phyloP scores from a whole-genome alignment of 1,140 invertebrate genomes.

The Phortica variegata region DNA sequence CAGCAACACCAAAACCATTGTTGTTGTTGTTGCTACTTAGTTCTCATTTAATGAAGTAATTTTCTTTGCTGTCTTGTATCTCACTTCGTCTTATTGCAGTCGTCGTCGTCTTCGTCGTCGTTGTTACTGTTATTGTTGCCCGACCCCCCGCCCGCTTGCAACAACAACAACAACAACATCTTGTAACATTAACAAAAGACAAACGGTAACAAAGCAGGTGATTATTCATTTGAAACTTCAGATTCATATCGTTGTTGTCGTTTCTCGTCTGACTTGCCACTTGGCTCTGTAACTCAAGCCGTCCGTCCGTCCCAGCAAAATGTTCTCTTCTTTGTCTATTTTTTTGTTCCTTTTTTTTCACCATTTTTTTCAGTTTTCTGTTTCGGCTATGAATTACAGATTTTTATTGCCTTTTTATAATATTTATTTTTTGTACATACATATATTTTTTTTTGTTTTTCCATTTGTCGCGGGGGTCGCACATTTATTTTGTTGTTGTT shows the following conservation, averaged over 20 bases:
- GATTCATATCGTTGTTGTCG: conserved; percentile 37
- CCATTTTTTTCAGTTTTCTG: too few relatives aligned
- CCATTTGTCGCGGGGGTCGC: too few relatives aligned
- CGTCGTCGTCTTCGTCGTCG: neutral
- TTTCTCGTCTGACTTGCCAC: conserved; percentile 31
- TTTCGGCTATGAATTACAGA: too few relatives aligned
- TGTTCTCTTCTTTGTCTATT: too few relatives aligned
- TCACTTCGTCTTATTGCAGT: conserved; percentile 7
- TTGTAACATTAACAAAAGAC: conserved; percentile 27
- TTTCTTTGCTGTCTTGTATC: conserved; percentile 16
- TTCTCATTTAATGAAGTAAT: conserved; percentile 50
- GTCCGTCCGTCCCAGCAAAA: conserved; percentile 6
- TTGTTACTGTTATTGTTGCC: neutral
- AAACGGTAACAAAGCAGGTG: conserved; percentile 32
- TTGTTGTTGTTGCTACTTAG: conserved; percentile 30
- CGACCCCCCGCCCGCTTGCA: neutral
- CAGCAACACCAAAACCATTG: neutral
- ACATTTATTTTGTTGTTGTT: too few relatives aligned
- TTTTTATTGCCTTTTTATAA: too few relatives aligned
- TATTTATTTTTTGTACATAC: too few relatives aligned
- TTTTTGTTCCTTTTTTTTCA: too few relatives aligned
- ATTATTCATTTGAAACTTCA: conserved; percentile 24
- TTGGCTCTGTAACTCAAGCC: conserved; percentile 6
- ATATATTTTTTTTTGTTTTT: too few relatives aligned
- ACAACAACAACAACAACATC: too few relatives aligned